Base-by-base conservation (phyloP, 2,888 invertebrate species). In the Xanthia togata region DNA sequence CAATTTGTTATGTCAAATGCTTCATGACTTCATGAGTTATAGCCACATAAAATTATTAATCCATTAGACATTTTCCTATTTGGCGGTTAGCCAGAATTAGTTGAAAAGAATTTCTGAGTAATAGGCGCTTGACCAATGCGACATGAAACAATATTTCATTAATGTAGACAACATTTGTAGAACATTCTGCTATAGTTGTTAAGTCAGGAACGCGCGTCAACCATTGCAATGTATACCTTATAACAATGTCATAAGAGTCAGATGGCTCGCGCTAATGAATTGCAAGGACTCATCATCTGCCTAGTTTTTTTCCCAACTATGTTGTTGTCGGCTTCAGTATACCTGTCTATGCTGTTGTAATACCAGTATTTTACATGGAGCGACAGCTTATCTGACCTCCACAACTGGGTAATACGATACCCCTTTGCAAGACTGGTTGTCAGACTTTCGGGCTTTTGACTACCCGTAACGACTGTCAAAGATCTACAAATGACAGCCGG, bases 31-130 rank as follows among this genome's bases (percentile, higher is more conserved):
- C 31, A 81, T 73, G 76, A 82, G 53, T 74, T 74, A 79, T 79
- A 17, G 63, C 38, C 65, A 62, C 79, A 83, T 86, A 79, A 84
- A 83, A 76, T 83, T 60, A 78, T 78, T 73, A 81, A 81, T 65
- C 67, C 72, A 75, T 70, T 70, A 86, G 62, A 73, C 73, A 82
- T 77, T 60, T 63, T 63, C 17, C 38, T 67, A 35, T 41, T 62
- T 85, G 79, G 83, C 75, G 17, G 11, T 17, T 31, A 23, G 84
- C 84, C 84, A 84, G 60, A 41, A 31, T 59, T 14, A 12, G 12
- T 67, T 26, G 35, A 63, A 72, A 70, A 63, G 65, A 62, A 79
- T 79, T 71, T 62, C 53, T 79, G 59, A 60, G 69, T 86, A 74
- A 70, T 64, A 83, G n/a, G 35, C 71, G 47, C 38, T 62, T 26